Evolutionary conservation across 1,140 invertebrate genomes (phyloP), one percentile per base, ranked within the genome.

Genomic region (Drosophila repleta): DNA sequence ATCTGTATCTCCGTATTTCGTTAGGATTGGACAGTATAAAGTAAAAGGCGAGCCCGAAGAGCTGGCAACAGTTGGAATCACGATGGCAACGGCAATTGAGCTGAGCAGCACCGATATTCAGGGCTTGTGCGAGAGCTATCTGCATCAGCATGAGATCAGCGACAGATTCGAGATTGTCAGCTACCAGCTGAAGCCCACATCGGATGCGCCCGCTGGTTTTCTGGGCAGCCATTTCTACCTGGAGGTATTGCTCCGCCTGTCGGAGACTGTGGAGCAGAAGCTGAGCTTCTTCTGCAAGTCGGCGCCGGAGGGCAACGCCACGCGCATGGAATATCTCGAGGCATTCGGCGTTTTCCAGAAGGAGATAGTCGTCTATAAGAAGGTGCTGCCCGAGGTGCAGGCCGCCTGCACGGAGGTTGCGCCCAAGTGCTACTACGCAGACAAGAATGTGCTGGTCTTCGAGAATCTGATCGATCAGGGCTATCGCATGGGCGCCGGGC

Each of bases 231-330:
- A 94, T 75, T 87, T 85, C 17, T 90, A 66, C 68, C 76, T 58
- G 91, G 18, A 65, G 20, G 29, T 72, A 90, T 46, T 68, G 53
- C 39, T 74, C 1, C 64, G 43, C 49, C 66, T 53, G 13, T 79
- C 21, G 45, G 70, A 66, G 45, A 61, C 20, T 17, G 43, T 17
- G n/a, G 71, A 69, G 70, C 13, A 61, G 71, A 46, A 88, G 0
- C 32, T 91, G 10, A 76, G 71, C 2, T 93, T 93, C 62, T 94
- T 94, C 48, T 78, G 93, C 1, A 94, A 94, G 69, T 66, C 85
- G 0, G 69, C 93, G 0, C 93, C 94, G 0, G 75, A 79, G 11
- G 88, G 92, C 11, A 72, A 92, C 48, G 89, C 77, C 0, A 52
- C 90, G 0, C 69, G 63, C 0, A 92, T 91, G 48, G 80, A 92